Percentiles rank a stretch among this genome's conserved stretches.
Conservation (phyloP, 2,113 vertebrate genomes). For the Mus pahari region DNA sequence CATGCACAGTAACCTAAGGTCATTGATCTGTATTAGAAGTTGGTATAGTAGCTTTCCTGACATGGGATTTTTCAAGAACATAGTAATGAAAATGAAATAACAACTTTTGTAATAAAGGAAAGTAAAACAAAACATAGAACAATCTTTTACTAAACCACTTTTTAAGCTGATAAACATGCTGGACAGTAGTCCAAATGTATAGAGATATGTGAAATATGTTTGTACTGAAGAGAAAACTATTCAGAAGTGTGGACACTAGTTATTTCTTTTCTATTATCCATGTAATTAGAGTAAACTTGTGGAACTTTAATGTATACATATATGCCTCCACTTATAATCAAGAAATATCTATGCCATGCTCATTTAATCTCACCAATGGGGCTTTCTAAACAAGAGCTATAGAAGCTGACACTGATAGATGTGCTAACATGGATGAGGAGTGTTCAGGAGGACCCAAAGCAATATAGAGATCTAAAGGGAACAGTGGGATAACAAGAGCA, state of each 20-base stretch:
- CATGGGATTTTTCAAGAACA: neutral
- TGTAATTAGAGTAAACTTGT: neutral
- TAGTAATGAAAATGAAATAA: conserved; percentile 20
- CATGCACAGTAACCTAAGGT: neutral
- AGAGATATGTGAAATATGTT: neutral
- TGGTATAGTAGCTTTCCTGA: neutral
- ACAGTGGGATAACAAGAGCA: neutral
- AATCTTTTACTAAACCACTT: neutral
- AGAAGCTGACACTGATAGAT: neutral
- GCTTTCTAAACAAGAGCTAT: neutral
- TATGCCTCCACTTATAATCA: neutral
- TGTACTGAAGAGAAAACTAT: neutral
- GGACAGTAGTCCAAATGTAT: neutral
- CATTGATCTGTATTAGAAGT: neutral
- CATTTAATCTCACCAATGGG: neutral
- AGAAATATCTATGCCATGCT: neutral
- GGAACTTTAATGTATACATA: neutral
- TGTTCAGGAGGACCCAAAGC: neutral
- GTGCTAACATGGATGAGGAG: neutral
- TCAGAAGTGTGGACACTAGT: neutral
- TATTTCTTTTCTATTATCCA: neutral
- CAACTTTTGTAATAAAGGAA: neutral
- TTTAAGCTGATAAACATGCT: neutral
- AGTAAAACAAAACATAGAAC: neutral
- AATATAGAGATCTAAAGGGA: neutral